A percentile compares a stretch with the other conserved stretches of the same genome.
These are phyloP conservation scores for Neoitamus cyanurus DNA, from an alignment of 2,888 invertebrate species.

Conservation along the genomic window DNA sequence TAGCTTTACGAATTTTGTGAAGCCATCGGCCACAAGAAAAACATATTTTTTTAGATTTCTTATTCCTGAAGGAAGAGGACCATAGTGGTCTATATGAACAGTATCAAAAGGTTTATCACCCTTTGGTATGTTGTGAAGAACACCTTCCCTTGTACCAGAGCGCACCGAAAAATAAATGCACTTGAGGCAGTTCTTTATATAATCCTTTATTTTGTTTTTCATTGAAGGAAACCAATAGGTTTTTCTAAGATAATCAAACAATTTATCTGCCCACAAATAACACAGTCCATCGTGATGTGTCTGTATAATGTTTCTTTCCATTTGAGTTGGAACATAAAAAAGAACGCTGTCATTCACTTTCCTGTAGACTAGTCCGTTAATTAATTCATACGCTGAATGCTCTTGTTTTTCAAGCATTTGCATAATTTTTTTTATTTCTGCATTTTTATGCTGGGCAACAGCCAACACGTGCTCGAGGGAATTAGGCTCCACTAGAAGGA, in stretches of 20 bases:
- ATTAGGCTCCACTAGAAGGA: neutral
- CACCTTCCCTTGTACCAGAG: conserved; percentile 55
- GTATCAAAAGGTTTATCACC: conserved; percentile 61
- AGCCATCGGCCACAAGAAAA: conserved; percentile 60
- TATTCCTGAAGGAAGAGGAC: conserved; percentile 59
- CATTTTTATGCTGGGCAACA: neutral
- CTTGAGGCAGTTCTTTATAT: conserved; percentile 61
- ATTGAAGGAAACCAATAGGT: conserved; percentile 64
- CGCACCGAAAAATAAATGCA: conserved; percentile 60
- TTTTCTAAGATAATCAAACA: conserved; percentile 35
- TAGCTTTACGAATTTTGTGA: conserved; percentile 60
- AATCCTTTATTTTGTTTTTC: conserved; percentile 59
- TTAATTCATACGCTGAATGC: neutral
- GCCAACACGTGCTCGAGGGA: conserved; percentile 13
- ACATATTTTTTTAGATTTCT: conserved; percentile 57
- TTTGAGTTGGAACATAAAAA: conserved; percentile 52
- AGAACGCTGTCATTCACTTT: neutral
- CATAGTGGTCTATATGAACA: conserved; percentile 63
- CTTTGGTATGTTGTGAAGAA: conserved; percentile 62
- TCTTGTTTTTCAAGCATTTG: neutral
- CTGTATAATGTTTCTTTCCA: conserved; percentile 45
- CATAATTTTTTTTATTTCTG: neutral
- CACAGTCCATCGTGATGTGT: conserved; percentile 50
- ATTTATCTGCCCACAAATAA: conserved; percentile 48
- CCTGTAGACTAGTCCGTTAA: conserved; percentile 15